A percentile compares a stretch with the other conserved stretches of the same genome.
Evolutionary conservation across 1,140 invertebrate genomes (phyloP).

Genomic region (Halictus rubicundus): DNA sequence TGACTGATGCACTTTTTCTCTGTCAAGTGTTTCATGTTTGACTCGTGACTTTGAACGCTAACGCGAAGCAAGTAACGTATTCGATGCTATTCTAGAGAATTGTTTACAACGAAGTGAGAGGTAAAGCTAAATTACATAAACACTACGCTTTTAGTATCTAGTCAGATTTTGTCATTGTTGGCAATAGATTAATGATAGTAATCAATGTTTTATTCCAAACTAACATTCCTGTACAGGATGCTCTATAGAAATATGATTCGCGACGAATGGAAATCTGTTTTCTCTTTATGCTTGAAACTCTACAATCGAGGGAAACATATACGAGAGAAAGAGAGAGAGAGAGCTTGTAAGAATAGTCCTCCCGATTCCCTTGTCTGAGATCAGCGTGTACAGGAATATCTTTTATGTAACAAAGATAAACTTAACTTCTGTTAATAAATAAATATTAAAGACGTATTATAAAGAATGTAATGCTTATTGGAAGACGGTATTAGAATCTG

Average conservation of each 20-base stretch:
- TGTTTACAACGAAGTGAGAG: conserved; percentile 46
- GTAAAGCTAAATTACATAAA: conserved; percentile 48
- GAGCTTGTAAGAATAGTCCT: conserved; percentile 59
- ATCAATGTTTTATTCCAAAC: conserved; percentile 48
- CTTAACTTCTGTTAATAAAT: conserved; percentile 63
- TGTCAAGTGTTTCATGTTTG: background rate
- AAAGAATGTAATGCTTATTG: conserved; percentile 65
- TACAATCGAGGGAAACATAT: conserved; percentile 33
- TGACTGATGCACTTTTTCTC: conserved; percentile 2
- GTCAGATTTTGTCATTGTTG: conserved; percentile 50
- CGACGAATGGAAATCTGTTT: conserved; percentile 17
- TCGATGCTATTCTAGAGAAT: conserved; percentile 37
- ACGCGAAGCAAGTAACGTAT: conserved; percentile 34
- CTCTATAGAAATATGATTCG: conserved; percentile 23
- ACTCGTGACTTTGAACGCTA: conserved; percentile 9
- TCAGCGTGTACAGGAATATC: conserved; percentile 65
- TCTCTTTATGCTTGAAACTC: conserved; percentile 4
- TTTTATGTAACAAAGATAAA: conserved; percentile 57
- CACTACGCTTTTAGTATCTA: conserved; percentile 48
- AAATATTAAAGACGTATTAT: conserved; percentile 60
- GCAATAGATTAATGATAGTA: conserved; percentile 57
- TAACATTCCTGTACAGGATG: conserved; percentile 63
- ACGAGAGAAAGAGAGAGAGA: conserved; percentile 33
- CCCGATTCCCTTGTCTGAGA: conserved; percentile 36
- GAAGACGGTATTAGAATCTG: conserved; percentile 65